Conservation (phyloP, 2,797 vertebrate species). For the Anguilla anguilla region DNA sequence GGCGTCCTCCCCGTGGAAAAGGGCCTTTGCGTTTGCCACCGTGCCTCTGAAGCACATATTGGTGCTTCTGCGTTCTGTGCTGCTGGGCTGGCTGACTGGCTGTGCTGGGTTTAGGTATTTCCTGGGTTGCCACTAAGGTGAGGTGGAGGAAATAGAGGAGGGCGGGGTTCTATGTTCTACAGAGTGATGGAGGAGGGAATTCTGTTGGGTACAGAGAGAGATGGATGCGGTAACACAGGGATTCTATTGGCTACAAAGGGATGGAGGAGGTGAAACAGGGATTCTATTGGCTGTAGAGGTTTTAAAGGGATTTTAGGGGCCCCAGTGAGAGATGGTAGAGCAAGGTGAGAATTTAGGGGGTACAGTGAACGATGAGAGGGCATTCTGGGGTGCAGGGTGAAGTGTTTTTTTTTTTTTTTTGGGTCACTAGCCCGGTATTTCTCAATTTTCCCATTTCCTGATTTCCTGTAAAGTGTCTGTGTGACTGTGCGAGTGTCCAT, state of each 20-base stretch:
- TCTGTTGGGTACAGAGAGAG: too few species aligned
- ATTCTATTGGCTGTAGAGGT: too few species aligned
- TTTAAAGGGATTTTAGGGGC: background rate
- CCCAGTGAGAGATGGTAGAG: background rate
- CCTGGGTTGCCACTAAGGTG: background rate
- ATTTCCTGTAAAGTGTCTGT: background rate
- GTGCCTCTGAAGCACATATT: background rate
- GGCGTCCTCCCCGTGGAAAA: background rate
- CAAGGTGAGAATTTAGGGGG: too few species aligned
- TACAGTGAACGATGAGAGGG: background rate
- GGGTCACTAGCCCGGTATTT: background rate
- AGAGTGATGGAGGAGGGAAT: background rate
- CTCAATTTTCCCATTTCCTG: background rate
- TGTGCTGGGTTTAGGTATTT: too few species aligned
- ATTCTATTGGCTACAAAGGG: too few species aligned
- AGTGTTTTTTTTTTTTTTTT: background rate
- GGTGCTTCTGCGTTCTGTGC: too few species aligned
- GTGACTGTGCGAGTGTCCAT: background rate
- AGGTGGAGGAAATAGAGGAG: background rate
- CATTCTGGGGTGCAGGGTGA: background rate
- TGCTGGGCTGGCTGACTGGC: too few species aligned
- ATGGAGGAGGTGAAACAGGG: background rate
- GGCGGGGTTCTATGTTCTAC: background rate
- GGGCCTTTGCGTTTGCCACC: background rate
- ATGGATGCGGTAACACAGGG: too few species aligned